Percentiles rank a stretch among this genome's conserved stretches.
phyloP scores from a whole-genome alignment of 2,888 invertebrate genomes.

The Diachrysia chrysitis region DNA sequence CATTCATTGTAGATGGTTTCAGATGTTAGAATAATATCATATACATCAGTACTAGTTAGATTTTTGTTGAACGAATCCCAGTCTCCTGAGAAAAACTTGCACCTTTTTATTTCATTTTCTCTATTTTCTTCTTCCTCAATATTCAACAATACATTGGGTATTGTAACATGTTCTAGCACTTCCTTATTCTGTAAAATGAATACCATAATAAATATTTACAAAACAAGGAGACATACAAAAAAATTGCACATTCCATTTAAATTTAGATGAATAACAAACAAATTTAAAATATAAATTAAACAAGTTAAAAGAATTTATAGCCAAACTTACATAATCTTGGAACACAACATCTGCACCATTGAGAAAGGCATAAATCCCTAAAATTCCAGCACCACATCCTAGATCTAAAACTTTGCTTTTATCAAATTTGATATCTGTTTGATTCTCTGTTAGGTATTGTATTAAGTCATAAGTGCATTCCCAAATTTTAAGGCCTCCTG shows the following conservation, averaged over 20 bases:
- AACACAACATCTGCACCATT: conserved; percentile 93
- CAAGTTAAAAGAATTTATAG: neutral
- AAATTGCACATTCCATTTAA: too few species aligned
- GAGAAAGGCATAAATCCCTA: conserved; percentile 94
- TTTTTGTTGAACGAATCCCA: conserved; percentile 91
- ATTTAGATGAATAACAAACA: neutral
- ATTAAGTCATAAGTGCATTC: conserved; percentile 96
- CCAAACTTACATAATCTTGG: conserved; percentile 96
- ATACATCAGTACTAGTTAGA: conserved; percentile 85
- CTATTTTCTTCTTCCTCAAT: conserved; percentile 81
- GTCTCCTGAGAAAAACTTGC: conserved; percentile 92
- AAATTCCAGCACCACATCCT: conserved; percentile 97
- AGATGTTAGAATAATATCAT: conserved; percentile 96
- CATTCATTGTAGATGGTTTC: conserved; percentile 97
- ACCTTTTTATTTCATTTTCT: conserved; percentile 73
- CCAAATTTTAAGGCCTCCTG: conserved; percentile 98
- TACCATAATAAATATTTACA: neutral
- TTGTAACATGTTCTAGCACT: conserved; percentile 94
- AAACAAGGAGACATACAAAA: neutral
- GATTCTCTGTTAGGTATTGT: conserved; percentile 88
- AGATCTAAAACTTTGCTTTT: conserved; percentile 93
- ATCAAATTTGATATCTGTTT: conserved; percentile 71
- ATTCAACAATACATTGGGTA: conserved; percentile 94
- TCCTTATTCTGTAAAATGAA: conserved; percentile 93
- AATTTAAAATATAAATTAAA: conserved; percentile 11